Conservation (phyloP, 2,113 vertebrate species). For the Chrysochloris asiatica region DNA sequence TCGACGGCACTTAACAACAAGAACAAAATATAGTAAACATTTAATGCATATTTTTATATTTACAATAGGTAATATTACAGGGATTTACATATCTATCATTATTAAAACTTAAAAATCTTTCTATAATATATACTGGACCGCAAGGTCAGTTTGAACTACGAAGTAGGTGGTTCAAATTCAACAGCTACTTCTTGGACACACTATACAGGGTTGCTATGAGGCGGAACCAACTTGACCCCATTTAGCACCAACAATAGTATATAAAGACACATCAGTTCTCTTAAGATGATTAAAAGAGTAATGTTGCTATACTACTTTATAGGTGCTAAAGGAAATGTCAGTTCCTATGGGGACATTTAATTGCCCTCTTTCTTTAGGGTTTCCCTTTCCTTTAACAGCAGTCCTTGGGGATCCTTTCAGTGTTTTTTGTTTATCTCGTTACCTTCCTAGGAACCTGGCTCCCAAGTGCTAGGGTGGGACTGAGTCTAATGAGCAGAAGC, state of each 20-base stretch:
- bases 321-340: constrained; percentile 34
- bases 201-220: too few species aligned
- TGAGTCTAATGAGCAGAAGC: constrained; percentile 55
- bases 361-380: constrained; percentile 55
- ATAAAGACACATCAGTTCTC: constrained; percentile 6
- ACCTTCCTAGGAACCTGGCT: constrained; percentile 52
- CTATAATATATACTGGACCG: not conserved
- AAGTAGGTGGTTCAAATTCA: too few species aligned
- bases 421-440: constrained; percentile 66
- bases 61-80: not conserved
- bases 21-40: not conserved
- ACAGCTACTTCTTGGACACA: too few species aligned
- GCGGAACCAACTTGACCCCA: too few species aligned
- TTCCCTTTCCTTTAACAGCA: constrained; percentile 52
- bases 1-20: too few species aligned
- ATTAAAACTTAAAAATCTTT: constrained; percentile 37
- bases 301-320: not conserved
- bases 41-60: constrained; percentile 21
- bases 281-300: constrained; percentile 5
- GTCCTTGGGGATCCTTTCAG: constrained; percentile 21
- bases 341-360: constrained; percentile 18
- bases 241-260: too few species aligned
- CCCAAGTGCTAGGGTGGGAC: constrained; percentile 24
- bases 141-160: too few species aligned
- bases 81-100: too few species aligned